Base-by-base conservation (phyloP, 2,888 invertebrate genomes). In the Dermolepida albohirtum region DNA sequence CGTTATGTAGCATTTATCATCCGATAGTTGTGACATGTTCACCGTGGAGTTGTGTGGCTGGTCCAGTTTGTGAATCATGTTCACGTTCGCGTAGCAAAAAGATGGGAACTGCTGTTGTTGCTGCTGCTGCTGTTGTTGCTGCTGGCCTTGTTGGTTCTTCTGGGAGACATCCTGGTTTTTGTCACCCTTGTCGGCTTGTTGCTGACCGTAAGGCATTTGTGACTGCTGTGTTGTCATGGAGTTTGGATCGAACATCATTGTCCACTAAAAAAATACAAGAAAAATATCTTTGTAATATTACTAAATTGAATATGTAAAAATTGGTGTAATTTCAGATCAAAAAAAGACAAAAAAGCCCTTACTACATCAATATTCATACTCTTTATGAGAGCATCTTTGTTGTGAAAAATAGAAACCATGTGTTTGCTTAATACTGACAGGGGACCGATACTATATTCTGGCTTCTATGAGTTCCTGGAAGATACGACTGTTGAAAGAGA, bases 1-100 rank as follows among this genome's bases (percentile, higher is more conserved):
- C 22, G 91, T 90, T 74, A 91, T 91, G 78, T 91, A 92, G 79
- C 91, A 91, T 80, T 91, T 91, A 77, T 90, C 91, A 75, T 88
- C 88, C 1, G 89, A 86, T 64, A 91, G 79, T 79, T 91, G 91
- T 1, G 90, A 90, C 82, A 91, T 88, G 80, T 91, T 91, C 0
- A 91, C 90, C 22, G 89, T 89, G 27, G 75, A 70, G 64, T 73
- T 73, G 84, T 80, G 55, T 84, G 77, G 12, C 83, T 85, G 50
- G 66, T 72, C 74, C 34, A 89, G 84, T 82, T 89, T 89, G 55
- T 89, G 89, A 72, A 89, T 88, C 89, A 89, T 89, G 77, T 89
- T 89, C 10, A 89, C 89, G 81, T 89, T 89, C 47, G 83, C 83
- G 76, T 91, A 91, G 77, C 91, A 91, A 81, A 91, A 91, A 72